These are phyloP conservation scores for Pristionchus japonicus DNA, from an alignment of 2,888 invertebrate species.

Conservation along the genomic window DNA sequence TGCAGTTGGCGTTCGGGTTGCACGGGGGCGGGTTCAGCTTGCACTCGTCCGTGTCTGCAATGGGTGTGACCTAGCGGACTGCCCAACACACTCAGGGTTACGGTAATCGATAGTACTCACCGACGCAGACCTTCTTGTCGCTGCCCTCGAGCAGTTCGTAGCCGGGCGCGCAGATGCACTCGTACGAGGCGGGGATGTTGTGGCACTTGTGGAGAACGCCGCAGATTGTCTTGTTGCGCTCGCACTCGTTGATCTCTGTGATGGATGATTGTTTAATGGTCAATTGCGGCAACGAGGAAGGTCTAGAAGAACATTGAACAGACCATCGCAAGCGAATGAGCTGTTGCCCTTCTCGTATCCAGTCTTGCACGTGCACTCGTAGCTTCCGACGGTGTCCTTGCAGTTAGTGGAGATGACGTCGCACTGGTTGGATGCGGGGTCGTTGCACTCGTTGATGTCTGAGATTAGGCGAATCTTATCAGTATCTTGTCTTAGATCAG, in stretches of 20 bases:
- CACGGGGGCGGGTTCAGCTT: not conserved
- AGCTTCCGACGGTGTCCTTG: conserved; percentile 12
- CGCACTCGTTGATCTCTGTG: conserved; percentile 43
- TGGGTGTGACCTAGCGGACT: not conserved
- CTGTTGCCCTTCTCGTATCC: conserved; percentile 37
- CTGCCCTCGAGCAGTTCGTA: not conserved
- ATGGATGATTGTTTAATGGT: not conserved
- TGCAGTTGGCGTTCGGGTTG: conserved; percentile 24
- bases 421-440: conserved; percentile 41
- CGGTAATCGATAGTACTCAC: not conserved
- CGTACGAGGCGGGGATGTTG: conserved; percentile 22
- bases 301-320: no score
- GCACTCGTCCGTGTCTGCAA: conserved; percentile 44
- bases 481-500: no score
- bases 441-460: conserved; percentile 47
- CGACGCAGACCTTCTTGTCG: conserved; percentile 27
- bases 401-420: conserved; percentile 31
- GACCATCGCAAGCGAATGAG: conserved; percentile 30
- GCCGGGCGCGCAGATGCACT: conserved; percentile 27
- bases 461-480: no score
- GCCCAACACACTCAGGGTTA: not conserved
- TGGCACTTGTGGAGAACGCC: conserved; percentile 30
- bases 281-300: no score
- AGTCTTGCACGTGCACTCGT: conserved; percentile 13
- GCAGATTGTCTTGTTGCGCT: conserved; percentile 34